Evolutionary conservation across 2,797 vertebrate species (phyloP).

Genomic region (Typhlichthys eigenmanni): DNA sequence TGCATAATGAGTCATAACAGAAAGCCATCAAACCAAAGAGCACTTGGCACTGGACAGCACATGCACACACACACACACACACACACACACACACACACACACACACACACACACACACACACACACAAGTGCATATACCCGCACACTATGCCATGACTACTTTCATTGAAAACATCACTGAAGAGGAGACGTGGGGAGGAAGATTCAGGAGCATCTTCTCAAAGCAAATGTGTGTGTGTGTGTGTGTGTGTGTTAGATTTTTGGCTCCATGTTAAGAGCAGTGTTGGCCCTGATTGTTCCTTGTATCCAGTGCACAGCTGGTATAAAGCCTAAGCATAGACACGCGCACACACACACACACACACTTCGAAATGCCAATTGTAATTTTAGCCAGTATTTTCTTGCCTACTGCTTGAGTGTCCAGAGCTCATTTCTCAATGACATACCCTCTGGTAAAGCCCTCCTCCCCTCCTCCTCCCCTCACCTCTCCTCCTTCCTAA

Average conservation of each 20-base stretch:
- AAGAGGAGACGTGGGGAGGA: conserved; percentile 3
- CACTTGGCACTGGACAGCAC: conserved; percentile 54
- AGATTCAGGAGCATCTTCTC: neutral
- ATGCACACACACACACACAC: conserved; percentile 16
- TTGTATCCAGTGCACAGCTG: conserved; percentile 64
- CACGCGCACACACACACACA: neutral
- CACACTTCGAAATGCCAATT: conserved; percentile 41
- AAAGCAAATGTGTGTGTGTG: neutral
- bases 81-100: conserved; percentile 4
- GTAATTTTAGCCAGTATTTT: conserved; percentile 32
- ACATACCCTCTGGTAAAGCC: conserved; percentile 3
- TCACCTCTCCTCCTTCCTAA: neutral
- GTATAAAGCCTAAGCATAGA: conserved; percentile 32
- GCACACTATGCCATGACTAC: neutral
- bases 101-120: conserved; percentile 9
- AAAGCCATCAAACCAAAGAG: conserved; percentile 65
- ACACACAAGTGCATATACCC: neutral
- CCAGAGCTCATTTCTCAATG: conserved; percentile 21
- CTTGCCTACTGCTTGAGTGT: conserved; percentile 42
- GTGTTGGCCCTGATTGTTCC: conserved; percentile 56
- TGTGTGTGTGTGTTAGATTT: conserved; percentile 16
- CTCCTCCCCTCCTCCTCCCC: neutral
- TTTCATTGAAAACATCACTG: conserved; percentile 13
- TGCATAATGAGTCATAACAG: conserved; percentile 73
- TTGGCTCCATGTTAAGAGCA: conserved; percentile 52